Conservation (phyloP, 1,140 invertebrate species). For the Drosophila arizonae region DNA sequence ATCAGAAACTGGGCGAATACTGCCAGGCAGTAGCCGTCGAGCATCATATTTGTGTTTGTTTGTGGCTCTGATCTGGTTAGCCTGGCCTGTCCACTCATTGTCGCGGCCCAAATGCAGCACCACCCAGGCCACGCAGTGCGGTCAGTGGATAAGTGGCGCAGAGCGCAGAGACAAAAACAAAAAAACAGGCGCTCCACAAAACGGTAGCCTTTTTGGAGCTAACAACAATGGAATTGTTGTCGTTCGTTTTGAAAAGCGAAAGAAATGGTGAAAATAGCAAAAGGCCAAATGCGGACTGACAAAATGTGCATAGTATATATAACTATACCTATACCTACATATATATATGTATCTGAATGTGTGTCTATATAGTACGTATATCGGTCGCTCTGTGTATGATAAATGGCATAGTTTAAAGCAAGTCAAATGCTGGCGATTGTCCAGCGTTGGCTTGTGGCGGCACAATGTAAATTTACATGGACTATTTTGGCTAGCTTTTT, state of each 20-base stretch:
- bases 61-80: slow-evolving; percentile 20
- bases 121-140: slow-evolving; percentile 21
- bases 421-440: slow-evolving; percentile 75
- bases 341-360: no score
- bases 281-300: slow-evolving; percentile 72
- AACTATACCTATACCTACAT: background rate
- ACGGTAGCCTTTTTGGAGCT: slow-evolving; percentile 67
- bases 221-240: slow-evolving; percentile 56
- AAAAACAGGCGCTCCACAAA: slow-evolving; percentile 27
- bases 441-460: slow-evolving; percentile 32
- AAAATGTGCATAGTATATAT: slow-evolving; percentile 50
- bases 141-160: slow-evolving; percentile 43
- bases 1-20: slow-evolving; percentile 11
- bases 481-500: slow-evolving; percentile 57
- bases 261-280: slow-evolving; percentile 78
- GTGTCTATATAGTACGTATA: slow-evolving; percentile 2
- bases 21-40: slow-evolving; percentile 10
- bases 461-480: slow-evolving; percentile 75
- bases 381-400: slow-evolving; percentile 69
- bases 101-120: slow-evolving; percentile 42
- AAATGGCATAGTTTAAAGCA: slow-evolving; percentile 77
- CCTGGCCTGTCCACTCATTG: slow-evolving; percentile 55
- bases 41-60: slow-evolving; percentile 33
- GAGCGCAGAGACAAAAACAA: no score
- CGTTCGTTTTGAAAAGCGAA: slow-evolving; percentile 68